These are phyloP conservation scores for Epinephelus malabaricus DNA, from an alignment of 2,797 vertebrate species.

Conservation along the genomic window DNA sequence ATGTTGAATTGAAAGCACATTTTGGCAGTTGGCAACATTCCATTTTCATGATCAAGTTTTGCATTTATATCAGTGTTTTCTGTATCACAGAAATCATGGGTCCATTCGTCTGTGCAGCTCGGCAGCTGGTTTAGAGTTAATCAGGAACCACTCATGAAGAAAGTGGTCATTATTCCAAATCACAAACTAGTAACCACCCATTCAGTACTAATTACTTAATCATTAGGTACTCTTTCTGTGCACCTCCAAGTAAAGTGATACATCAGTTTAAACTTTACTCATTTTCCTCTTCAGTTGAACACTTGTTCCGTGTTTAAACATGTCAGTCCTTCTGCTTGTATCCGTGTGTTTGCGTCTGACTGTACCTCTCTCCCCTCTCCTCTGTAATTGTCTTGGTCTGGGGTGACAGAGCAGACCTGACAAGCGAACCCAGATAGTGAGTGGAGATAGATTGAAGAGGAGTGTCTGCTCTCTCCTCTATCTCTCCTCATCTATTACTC, in stretches of 20 bases:
- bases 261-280: neutral
- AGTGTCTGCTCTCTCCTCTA: conserved; percentile 74
- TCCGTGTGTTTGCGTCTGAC: conserved; percentile 27
- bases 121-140: neutral
- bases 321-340: conserved; percentile 16
- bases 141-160: conserved; percentile 1
- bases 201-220: conserved; percentile 8
- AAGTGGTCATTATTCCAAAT: neutral
- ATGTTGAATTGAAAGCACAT: too few species aligned
- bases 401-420: conserved; percentile 74
- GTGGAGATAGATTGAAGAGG: conserved; percentile 75
- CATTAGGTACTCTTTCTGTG: neutral
- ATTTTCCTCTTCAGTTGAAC: conserved; percentile 5
- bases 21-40: too few species aligned
- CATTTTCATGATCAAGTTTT: too few species aligned
- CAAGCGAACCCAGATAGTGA: conserved; percentile 76
- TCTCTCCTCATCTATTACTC: conserved; percentile 78
- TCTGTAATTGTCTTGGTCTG: conserved; percentile 66
- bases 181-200: neutral
- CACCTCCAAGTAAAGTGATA: neutral
- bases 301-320: conserved; percentile 3
- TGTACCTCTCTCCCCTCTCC: conserved; percentile 13
- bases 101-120: neutral
- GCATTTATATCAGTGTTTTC: too few species aligned
- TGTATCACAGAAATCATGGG: too few species aligned